These are phyloP conservation scores for Macrotrachela quadricornifera DNA, from an alignment of 1,140 invertebrate species.

Conservation along the genomic window DNA sequence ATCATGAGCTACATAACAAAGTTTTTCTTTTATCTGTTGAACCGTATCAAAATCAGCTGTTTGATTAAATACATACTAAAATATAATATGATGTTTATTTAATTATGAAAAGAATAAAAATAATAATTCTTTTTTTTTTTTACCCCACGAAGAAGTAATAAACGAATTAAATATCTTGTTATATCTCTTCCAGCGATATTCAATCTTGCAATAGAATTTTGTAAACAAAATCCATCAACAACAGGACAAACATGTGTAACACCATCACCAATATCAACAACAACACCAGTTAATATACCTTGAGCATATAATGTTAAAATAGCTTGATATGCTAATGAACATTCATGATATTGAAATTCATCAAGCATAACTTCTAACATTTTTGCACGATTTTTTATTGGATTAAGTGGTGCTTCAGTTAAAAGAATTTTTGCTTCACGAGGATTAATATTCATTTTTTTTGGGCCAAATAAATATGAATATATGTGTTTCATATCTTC, in stretches of 20 bases:
- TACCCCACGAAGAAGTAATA: conserved; percentile 9
- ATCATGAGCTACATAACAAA: conserved; percentile 98
- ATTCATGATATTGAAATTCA: conserved; percentile 81
- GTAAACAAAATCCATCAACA: conserved; percentile 83
- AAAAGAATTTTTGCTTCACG: conserved; percentile 80
- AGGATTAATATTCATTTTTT: conserved; percentile 82
- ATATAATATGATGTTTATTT: no score
- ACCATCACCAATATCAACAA: conserved; percentile 93
- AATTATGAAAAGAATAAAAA: no score
- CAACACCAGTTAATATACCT: conserved; percentile 82
- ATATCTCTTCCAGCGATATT: conserved; percentile 96
- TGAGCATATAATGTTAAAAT: conserved; percentile 94
- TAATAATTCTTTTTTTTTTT: no score
- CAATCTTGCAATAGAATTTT: conserved; percentile 73
- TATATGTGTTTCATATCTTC: conserved; percentile 98
- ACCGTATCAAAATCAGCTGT: conserved; percentile 99
- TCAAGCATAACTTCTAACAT: conserved; percentile 99
- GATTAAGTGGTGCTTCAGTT: conserved; percentile 99
- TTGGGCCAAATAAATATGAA: conserved; percentile 91
- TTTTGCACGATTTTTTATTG: conserved; percentile 84
- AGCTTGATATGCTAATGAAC: conserved; percentile 80
- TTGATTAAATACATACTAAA: conserved; percentile 84
- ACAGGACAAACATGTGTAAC: conserved; percentile 99
- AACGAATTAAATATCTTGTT: conserved; percentile 85
- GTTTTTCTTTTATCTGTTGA: conserved; percentile 93